These are phyloP conservation scores for Latrodectus geometricus DNA, from an alignment of 1,140 invertebrate species.

Conservation along the genomic window DNA sequence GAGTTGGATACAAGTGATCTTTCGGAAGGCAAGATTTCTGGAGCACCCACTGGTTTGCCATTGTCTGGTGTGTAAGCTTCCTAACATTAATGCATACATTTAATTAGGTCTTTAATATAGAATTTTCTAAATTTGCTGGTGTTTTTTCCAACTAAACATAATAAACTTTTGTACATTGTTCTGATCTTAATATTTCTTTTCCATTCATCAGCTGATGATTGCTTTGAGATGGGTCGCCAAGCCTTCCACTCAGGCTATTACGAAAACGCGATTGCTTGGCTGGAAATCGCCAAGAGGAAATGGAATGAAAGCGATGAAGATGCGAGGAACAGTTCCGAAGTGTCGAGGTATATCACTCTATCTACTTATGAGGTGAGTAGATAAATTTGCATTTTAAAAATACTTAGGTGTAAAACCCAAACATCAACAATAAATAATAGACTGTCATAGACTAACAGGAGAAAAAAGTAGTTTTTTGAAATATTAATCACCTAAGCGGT, in stretches of 20 bases:
- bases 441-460: no score
- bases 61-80: constrained; percentile 14
- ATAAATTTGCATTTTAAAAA: no score
- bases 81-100: not conserved
- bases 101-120: not conserved
- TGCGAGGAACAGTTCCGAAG: not conserved
- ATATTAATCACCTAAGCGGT: no score
- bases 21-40: constrained; percentile 8
- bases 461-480: no score
- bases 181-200: not conserved
- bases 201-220: constrained; percentile 25
- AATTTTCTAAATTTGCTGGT: not conserved
- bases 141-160: not conserved
- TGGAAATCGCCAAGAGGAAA: constrained; percentile 11
- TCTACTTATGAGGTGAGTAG: constrained; percentile 5
- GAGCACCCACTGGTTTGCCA: constrained; percentile 2
- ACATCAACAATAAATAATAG: no score
- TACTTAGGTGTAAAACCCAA: no score
- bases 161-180: not conserved
- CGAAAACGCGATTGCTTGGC: constrained; percentile 41
- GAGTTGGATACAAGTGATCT: constrained; percentile 3
- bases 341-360: constrained; percentile 5
- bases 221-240: constrained; percentile 42
- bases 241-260: constrained; percentile 20
- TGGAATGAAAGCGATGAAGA: not conserved